Conservation (phyloP, 1,140 invertebrate genomes). For the Magallana angulata region DNA sequence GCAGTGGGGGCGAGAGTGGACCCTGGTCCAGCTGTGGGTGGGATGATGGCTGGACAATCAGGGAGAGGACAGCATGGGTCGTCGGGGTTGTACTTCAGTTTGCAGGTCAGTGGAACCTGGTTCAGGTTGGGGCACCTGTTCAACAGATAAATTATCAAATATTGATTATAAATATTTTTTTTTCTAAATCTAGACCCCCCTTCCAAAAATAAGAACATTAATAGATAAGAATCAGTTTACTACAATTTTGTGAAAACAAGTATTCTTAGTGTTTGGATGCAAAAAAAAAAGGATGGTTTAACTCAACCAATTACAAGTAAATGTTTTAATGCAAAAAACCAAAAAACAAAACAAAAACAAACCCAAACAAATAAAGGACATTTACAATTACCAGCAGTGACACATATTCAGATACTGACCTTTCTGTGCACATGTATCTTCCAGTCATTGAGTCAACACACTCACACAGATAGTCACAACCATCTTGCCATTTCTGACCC, state of each 20-base stretch:
- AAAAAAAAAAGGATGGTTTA: too few species aligned
- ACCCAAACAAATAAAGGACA: neutral
- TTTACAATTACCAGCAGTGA: neutral
- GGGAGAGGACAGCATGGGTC: slow-evolving; percentile 64
- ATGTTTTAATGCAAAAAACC: neutral
- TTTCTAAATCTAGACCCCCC: too few species aligned
- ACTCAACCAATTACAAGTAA: too few species aligned
- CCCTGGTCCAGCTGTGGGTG: slow-evolving; percentile 48
- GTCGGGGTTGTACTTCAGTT: slow-evolving; percentile 61
- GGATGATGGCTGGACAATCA: slow-evolving; percentile 53
- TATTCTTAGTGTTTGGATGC: too few species aligned
- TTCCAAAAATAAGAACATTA: too few species aligned
- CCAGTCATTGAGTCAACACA: slow-evolving; percentile 64
- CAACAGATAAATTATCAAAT: neutral
- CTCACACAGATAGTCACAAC: slow-evolving; percentile 67
- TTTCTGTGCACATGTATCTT: slow-evolving; percentile 60
- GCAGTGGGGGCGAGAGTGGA: slow-evolving; percentile 17
- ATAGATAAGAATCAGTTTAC: too few species aligned
- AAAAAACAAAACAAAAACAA: neutral
- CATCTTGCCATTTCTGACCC: slow-evolving; percentile 70
- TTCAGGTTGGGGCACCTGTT: slow-evolving; percentile 58
- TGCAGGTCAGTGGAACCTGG: slow-evolving; percentile 58
- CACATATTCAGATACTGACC: slow-evolving; percentile 40
- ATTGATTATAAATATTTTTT: too few species aligned
- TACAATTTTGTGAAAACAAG: too few species aligned